Evolutionary conservation across 2,888 invertebrate species (phyloP), one percentile per base, ranked within the genome.

Genomic region (Oscheius myriophilus): DNA sequence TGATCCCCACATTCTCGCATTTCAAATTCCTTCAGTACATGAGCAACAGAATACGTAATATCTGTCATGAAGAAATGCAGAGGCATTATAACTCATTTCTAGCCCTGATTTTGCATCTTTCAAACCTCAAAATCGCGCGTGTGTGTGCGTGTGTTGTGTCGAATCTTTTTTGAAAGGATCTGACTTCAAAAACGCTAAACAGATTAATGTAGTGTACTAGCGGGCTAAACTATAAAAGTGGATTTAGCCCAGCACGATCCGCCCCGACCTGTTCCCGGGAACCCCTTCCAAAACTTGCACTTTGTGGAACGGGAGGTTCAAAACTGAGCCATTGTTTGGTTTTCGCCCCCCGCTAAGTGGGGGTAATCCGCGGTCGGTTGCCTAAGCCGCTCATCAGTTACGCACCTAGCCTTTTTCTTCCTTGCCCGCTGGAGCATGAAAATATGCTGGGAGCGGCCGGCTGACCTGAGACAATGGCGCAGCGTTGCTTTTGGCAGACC

Each of bases 321-420:
- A 18, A 18, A 18, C 18, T n/a, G 21, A 49, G 18, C 7, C 18
- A 11, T 23, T 61, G 49, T 61, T 61, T 61, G 61, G 49, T 61
- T 33, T 49, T 26, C 49, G 45, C 46, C 46, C 46, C 23, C 49
- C 49, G 61, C 25, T 61, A 61, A 61, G 61, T 61, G 61, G 61
- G 61, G 61, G 61, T 61, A 61, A 61, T 61, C 61, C 61, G 49
- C 11, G 61, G 61, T 26, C 49, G 12, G n/a, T 23, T 39, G 43
- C 25, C 25, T 61, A 61, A 61, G 61, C 61, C 54, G 49, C 49
- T 16, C 49, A 61, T 61, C 61, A 49, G 61, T 61, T 49, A 61
- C 49, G 25, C n/a, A 39, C 58, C 43, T 58, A 11, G 21, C 45
- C 58, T 23, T 49, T 26, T 46, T 61, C 61, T 46, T 9, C 49